phyloP scores from a whole-genome alignment of 2,113 vertebrate genomes.

The Phainopepla nitens region DNA sequence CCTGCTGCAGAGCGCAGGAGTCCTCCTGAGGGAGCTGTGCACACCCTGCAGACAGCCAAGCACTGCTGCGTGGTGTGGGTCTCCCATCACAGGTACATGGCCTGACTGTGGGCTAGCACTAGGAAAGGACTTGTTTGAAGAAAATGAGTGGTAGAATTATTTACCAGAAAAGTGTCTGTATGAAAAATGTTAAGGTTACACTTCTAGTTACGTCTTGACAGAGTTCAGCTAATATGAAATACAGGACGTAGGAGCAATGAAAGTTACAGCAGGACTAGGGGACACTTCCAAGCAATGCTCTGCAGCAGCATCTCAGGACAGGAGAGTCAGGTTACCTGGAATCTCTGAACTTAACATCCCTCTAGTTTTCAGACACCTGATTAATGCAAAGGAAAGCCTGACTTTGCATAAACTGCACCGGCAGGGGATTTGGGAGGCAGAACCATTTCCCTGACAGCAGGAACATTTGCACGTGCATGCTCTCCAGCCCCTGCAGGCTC shows the following conservation, averaged over 20 bases:
- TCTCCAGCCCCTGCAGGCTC: not conserved
- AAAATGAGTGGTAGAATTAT: not conserved
- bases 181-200: accelerated
- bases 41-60: not conserved
- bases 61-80: accelerated
- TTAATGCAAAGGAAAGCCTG: accelerated
- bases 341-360: not conserved
- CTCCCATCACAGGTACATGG: accelerated
- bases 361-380: not conserved
- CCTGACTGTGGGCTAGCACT: not conserved
- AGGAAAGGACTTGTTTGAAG: not conserved
- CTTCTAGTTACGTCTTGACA: not conserved
- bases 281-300: not conserved
- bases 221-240: not conserved
- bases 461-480: accelerated
- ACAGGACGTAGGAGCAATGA: not conserved
- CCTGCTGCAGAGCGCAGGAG: accelerated
- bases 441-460: not conserved
- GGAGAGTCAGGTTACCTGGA: not conserved
- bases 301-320: not conserved
- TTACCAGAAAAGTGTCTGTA: not conserved
- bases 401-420: accelerated
- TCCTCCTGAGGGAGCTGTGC: not conserved
- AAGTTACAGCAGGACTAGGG: not conserved
- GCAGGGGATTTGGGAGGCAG: not conserved